Evolutionary conservation across 1,140 invertebrate genomes (phyloP), one percentile per base, ranked within the genome.

Genomic region (Polyergus mexicanus): DNA sequence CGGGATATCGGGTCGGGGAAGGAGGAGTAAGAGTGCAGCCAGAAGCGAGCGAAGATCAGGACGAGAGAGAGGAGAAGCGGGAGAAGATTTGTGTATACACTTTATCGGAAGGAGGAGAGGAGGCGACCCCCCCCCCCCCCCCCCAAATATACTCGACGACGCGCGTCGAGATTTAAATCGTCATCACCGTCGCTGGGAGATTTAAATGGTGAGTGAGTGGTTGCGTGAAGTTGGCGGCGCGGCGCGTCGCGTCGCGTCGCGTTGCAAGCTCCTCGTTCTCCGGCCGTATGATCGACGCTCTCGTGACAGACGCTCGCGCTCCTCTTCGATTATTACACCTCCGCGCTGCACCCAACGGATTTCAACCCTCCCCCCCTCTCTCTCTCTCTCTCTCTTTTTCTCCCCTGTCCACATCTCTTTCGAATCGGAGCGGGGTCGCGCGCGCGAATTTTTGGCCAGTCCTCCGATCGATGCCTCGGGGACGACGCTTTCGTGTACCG

Each of bases 201-300:
- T 93, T 92, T 94, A 92, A 93, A 93, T 93, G 92, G 92, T 93
- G 91, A 93, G 92, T 91, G 25, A 28, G 81, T 44, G 10, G 10
- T 3, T 38, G 78, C 71, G 86, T 78, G 62, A 41, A 83, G 60
- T 68, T 44, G 56, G 56, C 85, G 19, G 68, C 74, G 56, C 85
- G 19, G 68, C 74, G 77, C 22, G 58, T 28, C 25, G 32, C 32
- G 32, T 83, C 78, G 60, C 35, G 69, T 44, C 63, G 54, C 56
- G 38, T 32, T 60, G 47, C 25, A 32, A 72, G 69, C 62, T 56
- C 72, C 62, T 56, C 72, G 35, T 25, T 25, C 41, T 65, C 47
- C 38, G 5, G 47, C 74, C 8, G 32, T 8, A 35, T 28, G 28
- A 86, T 86, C 58, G 75, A 72, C 56, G 51, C 41, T 68, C 68